These are phyloP conservation scores for Steatocranus sp. DNA, from an alignment of 2,797 vertebrate genomes.

Conservation along the genomic window DNA sequence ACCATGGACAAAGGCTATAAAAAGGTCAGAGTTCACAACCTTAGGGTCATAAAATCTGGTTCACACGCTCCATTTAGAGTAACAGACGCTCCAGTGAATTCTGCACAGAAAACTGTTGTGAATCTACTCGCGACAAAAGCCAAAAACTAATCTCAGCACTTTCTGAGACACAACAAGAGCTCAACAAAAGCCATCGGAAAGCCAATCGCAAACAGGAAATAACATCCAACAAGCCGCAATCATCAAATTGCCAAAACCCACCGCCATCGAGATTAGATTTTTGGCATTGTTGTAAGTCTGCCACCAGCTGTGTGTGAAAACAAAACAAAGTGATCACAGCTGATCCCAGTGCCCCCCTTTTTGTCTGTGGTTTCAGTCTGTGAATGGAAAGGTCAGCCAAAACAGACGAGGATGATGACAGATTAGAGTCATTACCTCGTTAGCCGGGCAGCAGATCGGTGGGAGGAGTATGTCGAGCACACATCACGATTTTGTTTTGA, in stretches of 20 bases:
- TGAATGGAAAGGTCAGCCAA: slow-evolving; percentile 15
- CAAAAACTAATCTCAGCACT: background rate
- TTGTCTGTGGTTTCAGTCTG: background rate
- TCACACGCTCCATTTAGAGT: slow-evolving; percentile 46
- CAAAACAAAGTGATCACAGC: slow-evolving; percentile 30
- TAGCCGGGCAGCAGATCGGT: slow-evolving; percentile 5
- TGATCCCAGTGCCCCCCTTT: background rate
- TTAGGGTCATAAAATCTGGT: slow-evolving; percentile 32
- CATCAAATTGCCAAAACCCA: slow-evolving; percentile 2
- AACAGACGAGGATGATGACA: slow-evolving; percentile 22
- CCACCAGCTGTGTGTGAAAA: slow-evolving; percentile 29
- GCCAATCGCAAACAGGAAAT: background rate
- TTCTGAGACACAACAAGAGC: background rate
- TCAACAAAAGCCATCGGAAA: background rate
- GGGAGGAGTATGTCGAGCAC: background rate
- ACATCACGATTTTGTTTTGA: background rate
- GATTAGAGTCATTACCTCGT: slow-evolving; percentile 22
- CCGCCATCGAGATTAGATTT: slow-evolving; percentile 32
- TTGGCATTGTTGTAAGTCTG: slow-evolving; percentile 4
- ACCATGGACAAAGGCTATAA: background rate
- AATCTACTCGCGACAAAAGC: background rate
- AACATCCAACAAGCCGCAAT: background rate
- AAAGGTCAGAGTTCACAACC: slow-evolving; percentile 34
- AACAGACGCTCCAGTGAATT: background rate
- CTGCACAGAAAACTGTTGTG: background rate